These are phyloP conservation scores for Gastrophysa polygoni DNA, from an alignment of 2,888 invertebrate genomes.

Conservation along the genomic window DNA sequence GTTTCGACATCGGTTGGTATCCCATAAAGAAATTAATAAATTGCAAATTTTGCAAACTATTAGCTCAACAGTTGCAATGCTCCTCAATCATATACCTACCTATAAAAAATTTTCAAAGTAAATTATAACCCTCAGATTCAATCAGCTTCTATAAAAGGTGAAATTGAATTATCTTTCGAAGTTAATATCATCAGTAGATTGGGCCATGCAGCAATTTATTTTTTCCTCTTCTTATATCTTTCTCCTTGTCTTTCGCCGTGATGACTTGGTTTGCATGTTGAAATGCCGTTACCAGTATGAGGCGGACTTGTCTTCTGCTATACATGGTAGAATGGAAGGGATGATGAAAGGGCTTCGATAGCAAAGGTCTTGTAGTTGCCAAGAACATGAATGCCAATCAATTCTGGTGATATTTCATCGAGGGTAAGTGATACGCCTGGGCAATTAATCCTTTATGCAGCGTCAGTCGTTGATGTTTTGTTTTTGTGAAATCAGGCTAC, in stretches of 20 bases:
- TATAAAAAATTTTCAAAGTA: no score
- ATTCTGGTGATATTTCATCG: not conserved
- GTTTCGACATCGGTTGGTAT: no score
- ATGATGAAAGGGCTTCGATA: slow-evolving; percentile 20
- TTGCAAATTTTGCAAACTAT: no score
- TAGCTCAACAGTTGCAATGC: no score
- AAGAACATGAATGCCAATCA: slow-evolving; percentile 24
- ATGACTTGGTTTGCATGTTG: slow-evolving; percentile 53
- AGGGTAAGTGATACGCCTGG: not conserved
- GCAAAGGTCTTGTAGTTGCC: slow-evolving; percentile 34
- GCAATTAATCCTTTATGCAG: not conserved
- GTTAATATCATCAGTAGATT: slow-evolving; percentile 50
- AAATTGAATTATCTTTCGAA: slow-evolving; percentile 56
- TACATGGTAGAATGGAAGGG: slow-evolving; percentile 32
- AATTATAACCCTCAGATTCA: no score
- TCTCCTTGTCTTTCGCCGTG: no score
- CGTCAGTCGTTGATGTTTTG: no score
- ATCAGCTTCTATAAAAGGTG: slow-evolving; percentile 46
- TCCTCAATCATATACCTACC: no score
- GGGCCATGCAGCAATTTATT: slow-evolving; percentile 47
- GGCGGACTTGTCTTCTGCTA: slow-evolving; percentile 52
- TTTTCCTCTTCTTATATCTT: slow-evolving; percentile 8
- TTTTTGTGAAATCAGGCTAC: no score
- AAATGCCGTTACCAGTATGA: slow-evolving; percentile 52
- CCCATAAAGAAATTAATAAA: no score